A percentile compares a stretch with the other conserved stretches of the same genome.
Evolutionary conservation across 2,888 invertebrate species (phyloP).

Genomic region (Melanchra persicariae): DNA sequence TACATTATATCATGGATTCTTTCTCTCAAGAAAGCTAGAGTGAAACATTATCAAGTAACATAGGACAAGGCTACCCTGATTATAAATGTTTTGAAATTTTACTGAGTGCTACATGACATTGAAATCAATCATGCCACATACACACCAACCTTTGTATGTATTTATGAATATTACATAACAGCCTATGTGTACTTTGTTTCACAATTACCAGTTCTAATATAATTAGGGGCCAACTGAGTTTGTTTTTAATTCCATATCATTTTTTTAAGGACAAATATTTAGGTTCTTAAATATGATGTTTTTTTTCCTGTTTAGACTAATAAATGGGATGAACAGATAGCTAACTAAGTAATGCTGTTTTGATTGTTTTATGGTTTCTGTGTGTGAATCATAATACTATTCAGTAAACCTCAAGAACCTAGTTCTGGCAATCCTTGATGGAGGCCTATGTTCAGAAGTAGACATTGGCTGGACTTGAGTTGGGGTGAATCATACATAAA

Average conservation of each 20-base stretch:
- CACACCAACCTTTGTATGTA: constrained; percentile 1
- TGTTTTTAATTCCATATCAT: not conserved
- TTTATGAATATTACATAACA: constrained; percentile 50
- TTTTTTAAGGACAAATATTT: not conserved
- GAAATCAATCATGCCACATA: constrained; percentile 34
- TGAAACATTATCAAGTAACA: too few species aligned
- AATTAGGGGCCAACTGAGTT: constrained; percentile 1
- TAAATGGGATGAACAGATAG: not conserved
- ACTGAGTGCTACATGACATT: constrained; percentile 31
- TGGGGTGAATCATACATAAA: not conserved
- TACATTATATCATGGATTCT: too few species aligned
- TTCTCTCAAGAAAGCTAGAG: not conserved
- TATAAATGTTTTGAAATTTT: constrained; percentile 8
- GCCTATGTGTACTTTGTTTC: constrained; percentile 18
- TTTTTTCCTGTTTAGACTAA: not conserved
- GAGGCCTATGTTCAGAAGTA: not conserved
- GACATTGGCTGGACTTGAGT: not conserved
- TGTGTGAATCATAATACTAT: not conserved
- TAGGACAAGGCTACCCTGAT: not conserved
- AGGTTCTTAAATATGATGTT: not conserved
- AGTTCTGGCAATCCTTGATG: not conserved
- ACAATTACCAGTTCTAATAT: not conserved
- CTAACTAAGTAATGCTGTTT: not conserved
- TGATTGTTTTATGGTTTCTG: not conserved
- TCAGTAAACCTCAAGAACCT: not conserved